A percentile compares a stretch with the other conserved stretches of the same genome.
These are phyloP conservation scores for Tetheella fluctuosa DNA, from an alignment of 2,888 invertebrate species.

Conservation along the genomic window DNA sequence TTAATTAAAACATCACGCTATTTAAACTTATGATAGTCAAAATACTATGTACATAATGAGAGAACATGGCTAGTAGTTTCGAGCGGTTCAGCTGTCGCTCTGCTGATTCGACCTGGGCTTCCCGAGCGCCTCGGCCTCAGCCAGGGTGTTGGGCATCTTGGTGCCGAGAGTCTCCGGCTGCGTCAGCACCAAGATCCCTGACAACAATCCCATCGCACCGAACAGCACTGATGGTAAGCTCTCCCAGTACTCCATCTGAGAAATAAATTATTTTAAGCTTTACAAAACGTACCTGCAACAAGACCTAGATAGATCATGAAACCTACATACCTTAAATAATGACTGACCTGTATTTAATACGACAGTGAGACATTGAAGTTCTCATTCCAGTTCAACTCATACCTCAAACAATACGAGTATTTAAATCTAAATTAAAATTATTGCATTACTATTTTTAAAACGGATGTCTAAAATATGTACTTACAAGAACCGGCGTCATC, in stretches of 20 bases:
- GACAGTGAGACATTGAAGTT: too few relatives aligned
- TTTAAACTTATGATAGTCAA: too few relatives aligned
- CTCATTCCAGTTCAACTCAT: too few relatives aligned
- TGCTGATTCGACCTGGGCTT: conserved; percentile 34
- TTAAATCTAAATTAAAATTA: too few relatives aligned
- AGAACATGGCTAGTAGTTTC: neutral
- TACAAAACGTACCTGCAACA: too few relatives aligned
- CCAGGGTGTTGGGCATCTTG: conserved; percentile 84
- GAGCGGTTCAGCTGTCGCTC: neutral
- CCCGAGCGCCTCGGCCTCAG: conserved; percentile 80
- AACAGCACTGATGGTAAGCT: conserved; percentile 83
- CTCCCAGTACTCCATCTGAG: conserved; percentile 61
- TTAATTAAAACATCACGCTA: neutral
- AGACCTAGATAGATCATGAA: too few relatives aligned
- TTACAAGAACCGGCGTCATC: conserved; percentile 86
- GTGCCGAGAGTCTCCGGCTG: conserved; percentile 86
- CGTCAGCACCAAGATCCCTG: conserved; percentile 82
- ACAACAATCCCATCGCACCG: conserved; percentile 75
- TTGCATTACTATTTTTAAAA: too few relatives aligned
- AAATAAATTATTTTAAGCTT: neutral
- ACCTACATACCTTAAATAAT: too few relatives aligned
- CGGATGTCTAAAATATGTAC: too few relatives aligned
- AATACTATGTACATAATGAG: neutral
- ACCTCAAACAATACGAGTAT: too few relatives aligned
- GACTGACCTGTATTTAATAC: too few relatives aligned